Base-by-base conservation (phyloP, 2,113 vertebrate species). In the Ceyx cyanopectus region DNA sequence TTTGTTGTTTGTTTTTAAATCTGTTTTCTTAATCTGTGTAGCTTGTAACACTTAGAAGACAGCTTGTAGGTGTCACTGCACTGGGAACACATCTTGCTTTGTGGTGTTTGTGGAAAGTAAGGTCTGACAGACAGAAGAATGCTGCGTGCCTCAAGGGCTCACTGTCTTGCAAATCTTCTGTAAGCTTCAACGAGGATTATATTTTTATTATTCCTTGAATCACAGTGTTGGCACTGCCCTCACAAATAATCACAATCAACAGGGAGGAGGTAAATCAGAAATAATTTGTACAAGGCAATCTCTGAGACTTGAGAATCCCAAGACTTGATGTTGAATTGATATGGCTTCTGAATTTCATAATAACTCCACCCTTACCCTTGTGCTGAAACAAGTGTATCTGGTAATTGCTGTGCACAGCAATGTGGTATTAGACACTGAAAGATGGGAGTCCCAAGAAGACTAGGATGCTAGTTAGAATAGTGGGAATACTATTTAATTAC, bases 151-250 rank as follows among this genome's bases (percentile, higher is more conserved):
- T 94, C 3, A 0, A 68, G 75, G 79, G 34, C n/a, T 82, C 82
- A 16, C 32, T 72, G 14, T 68, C 41, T 81, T 78, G 29, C 20
- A 53, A 63, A 65, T 61, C 81, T 80, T 50, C 8, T 69, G 63
- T 89, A 85, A 94, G 70, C 89, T 76, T 81, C 37, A 66, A 0
- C 50, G 22, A 66, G 81, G 81, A 87, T 93, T 94, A 53, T 58
- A 10, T 76, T 92, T 92, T 75, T 89, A 50, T 82, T 85, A 66
- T 66, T 85, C 54, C 50, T 85, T 82, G 66, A 87, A 82, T 68
- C 61, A 51, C 37, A 46, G 13, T 22, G 21, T 90, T 87, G 88
- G 10, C 53, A 24, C 37, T 69, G 32, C 81, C 50, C 57, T 65
- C 45, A 72, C 21, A 56, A 61, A 29, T 85, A 69, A 51, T n/a